Conservation (phyloP, 2,888 invertebrate genomes). For the Macrosoma leucophasiata region DNA sequence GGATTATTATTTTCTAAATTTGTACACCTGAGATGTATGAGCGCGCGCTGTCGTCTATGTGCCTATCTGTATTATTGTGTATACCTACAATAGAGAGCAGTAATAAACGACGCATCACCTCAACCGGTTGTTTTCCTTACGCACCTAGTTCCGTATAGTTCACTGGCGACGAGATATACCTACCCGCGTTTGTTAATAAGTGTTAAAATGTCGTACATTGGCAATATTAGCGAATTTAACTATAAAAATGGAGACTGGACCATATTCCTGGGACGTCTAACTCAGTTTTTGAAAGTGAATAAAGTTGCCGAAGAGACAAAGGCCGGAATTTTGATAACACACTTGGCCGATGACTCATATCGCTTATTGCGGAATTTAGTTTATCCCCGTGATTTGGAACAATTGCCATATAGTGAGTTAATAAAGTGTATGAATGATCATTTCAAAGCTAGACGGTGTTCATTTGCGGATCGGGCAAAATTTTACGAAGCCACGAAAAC, state of each 20-base stretch:
- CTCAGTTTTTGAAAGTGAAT: constrained; percentile 13
- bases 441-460: constrained; percentile 21
- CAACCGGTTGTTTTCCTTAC: too few species aligned
- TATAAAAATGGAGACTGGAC: not conserved
- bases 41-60: too few species aligned
- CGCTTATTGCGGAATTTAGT: constrained; percentile 15
- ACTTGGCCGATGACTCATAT: constrained; percentile 22
- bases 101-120: too few species aligned
- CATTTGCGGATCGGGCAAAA: constrained; percentile 23
- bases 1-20: too few species aligned
- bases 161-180: too few species aligned
- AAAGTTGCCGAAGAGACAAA: constrained; percentile 1
- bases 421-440: constrained; percentile 13
- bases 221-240: too few species aligned
- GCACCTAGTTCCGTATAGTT: too few species aligned
- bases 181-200: too few species aligned
- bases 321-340: constrained; percentile 15
- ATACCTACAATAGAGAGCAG: too few species aligned
- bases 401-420: constrained; percentile 4
- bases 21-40: too few species aligned
- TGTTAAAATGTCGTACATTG: too few species aligned
- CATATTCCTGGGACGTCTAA: not conserved
- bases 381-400: constrained; percentile 14
- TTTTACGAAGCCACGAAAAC: constrained; percentile 22
- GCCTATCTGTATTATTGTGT: too few species aligned